These are phyloP conservation scores for Platerodrilus igneus DNA, from an alignment of 2,888 invertebrate genomes.

Conservation along the genomic window DNA sequence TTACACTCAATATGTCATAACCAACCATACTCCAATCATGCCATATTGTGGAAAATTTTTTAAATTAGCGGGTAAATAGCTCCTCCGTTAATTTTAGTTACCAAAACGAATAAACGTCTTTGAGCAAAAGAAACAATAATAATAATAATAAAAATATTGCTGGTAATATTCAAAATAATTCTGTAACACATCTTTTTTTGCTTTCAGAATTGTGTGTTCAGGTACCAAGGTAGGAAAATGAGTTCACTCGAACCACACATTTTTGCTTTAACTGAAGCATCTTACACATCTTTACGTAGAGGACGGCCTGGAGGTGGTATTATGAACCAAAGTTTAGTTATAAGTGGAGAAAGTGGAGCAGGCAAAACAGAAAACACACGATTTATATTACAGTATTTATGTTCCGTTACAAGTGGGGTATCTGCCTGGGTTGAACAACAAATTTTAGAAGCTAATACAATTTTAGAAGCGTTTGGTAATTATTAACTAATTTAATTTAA, in stretches of 20 bases:
- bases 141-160: no score
- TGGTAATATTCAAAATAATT: no score
- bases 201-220: slow-evolving; percentile 73
- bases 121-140: no score
- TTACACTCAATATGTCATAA: no score
- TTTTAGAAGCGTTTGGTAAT: slow-evolving; percentile 88
- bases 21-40: no score
- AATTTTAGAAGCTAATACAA: slow-evolving; percentile 89
- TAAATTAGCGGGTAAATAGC: no score
- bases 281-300: slow-evolving; percentile 70
- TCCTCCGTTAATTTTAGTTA: no score
- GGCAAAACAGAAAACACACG: slow-evolving; percentile 93
- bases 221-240: slow-evolving; percentile 78
- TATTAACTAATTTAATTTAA: slow-evolving; percentile 32
- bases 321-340: slow-evolving; percentile 76
- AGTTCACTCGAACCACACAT: slow-evolving; percentile 82
- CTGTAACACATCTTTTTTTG: no score
- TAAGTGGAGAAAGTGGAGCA: slow-evolving; percentile 89
- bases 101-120: no score
- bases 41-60: no score
- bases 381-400: slow-evolving; percentile 85
- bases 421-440: slow-evolving; percentile 94
- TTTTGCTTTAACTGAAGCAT: slow-evolving; percentile 85
- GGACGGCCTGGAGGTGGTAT: slow-evolving; percentile 34
- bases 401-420: slow-evolving; percentile 74